phyloP scores from a whole-genome alignment of 2,113 vertebrate genomes.

The Siphamia tubifer region DNA sequence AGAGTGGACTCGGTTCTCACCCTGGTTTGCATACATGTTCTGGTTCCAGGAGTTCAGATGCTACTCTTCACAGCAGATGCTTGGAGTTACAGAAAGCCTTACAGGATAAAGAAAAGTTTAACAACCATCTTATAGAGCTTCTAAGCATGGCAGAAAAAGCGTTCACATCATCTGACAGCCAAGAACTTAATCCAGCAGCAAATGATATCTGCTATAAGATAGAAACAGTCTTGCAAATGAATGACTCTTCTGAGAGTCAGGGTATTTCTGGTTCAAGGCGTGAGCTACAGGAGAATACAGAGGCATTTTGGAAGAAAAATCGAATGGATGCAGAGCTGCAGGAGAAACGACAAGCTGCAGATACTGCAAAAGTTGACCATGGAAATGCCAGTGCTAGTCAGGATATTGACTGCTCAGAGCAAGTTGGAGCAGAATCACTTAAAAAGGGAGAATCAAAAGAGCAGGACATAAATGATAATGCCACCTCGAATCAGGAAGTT shows the following conservation, averaged over 20 bases:
- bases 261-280: neutral
- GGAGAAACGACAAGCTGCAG: slow-evolving; percentile 68
- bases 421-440: neutral
- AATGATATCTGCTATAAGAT: slow-evolving; percentile 58
- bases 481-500: slow-evolving; percentile 7
- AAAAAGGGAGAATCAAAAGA: neutral
- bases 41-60: slow-evolving; percentile 8
- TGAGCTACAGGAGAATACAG: slow-evolving; percentile 28
- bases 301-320: slow-evolving; percentile 70
- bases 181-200: slow-evolving; percentile 39
- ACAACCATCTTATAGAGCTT: slow-evolving; percentile 62
- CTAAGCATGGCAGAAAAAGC: slow-evolving; percentile 60
- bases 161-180: neutral
- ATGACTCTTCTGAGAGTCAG: slow-evolving; percentile 13
- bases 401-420: neutral
- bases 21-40: neutral
- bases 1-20: slow-evolving; percentile 42
- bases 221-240: slow-evolving; percentile 39
- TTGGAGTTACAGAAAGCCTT: slow-evolving; percentile 57
- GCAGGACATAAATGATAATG: neutral
- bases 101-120: slow-evolving; percentile 69
- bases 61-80: slow-evolving; percentile 35
- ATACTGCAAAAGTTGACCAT: slow-evolving; percentile 7
- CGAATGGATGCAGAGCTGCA: slow-evolving; percentile 60
- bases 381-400: neutral